phyloP scores from a whole-genome alignment of 2,113 vertebrate genomes.

The Vulpes lagopus region DNA sequence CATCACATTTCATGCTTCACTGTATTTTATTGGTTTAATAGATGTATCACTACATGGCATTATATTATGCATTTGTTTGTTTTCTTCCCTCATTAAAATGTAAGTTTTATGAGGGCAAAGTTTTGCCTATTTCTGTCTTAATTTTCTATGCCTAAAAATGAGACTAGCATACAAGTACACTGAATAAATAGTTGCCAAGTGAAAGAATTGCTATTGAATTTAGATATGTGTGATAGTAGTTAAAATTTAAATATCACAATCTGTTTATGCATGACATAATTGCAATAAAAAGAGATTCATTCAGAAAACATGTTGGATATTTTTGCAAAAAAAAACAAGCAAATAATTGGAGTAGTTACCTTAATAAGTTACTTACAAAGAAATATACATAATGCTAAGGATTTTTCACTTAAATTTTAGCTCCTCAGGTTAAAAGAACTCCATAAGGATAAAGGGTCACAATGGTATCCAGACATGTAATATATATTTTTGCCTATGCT shows the following conservation, averaged over 20 bases:
- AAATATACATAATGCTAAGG: not conserved
- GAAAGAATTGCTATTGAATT: not conserved
- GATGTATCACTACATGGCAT: not conserved
- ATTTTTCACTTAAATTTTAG: slow-evolving; percentile 26
- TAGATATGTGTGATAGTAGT: not conserved
- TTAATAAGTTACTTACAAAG: not conserved
- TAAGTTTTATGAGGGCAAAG: not conserved
- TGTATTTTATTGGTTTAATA: not conserved
- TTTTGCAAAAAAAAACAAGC: not conserved
- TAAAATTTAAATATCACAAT: not conserved
- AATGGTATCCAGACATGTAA: not conserved
- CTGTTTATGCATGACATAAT: not conserved
- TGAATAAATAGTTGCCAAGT: not conserved
- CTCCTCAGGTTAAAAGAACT: not conserved
- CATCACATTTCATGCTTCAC: not conserved
- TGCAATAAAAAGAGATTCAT: not conserved
- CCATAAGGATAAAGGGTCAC: not conserved
- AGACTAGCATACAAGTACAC: not conserved
- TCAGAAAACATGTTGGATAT: not conserved
- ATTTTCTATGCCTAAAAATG: not conserved
- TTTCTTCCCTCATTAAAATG: not conserved
- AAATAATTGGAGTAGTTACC: not conserved
- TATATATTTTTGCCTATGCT: not conserved
- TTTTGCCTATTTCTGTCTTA: not conserved
- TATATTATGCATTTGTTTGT: not conserved